Base-by-base conservation (phyloP, 2,797 vertebrate genomes). In the Fringilla coelebs region DNA sequence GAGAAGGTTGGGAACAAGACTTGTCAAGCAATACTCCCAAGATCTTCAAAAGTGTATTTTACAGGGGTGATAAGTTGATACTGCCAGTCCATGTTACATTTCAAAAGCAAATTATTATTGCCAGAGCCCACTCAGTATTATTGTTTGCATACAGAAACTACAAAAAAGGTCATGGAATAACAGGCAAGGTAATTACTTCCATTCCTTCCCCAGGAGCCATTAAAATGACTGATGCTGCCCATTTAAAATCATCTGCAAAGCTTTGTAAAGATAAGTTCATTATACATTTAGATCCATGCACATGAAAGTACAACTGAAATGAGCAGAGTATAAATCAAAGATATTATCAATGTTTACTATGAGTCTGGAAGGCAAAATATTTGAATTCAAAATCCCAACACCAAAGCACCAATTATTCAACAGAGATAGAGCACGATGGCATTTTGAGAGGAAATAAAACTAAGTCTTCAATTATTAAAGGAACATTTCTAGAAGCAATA, bases 181-280 rank as follows among this genome's bases (percentile, higher is more conserved):
- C 85, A 96, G 88, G 38, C 91, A 93, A 94, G 72, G 80, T 77
- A 88, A 88, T 91, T 60, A 82, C 51, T 91, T 83, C 79, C 65
- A 89, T 18, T 57, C 73, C 85, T 41, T 94, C 72, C 76, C 79
- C 26, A 67, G 73, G 48, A 91, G 68, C 70, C 62, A 90, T 88
- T 91, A 83, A 90, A 91, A 71, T 93, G 90, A 96, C 68, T 77
- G 92, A 96, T 93, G 88, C 54, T 80, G 88, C 38, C 65, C 90
- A 91, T 88, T 80, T 91, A 67, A 85, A 93, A 93, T 93, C 34
- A 91, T 75, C 68, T 65, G 65, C 83, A 96, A 80, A 91, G 88
- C 61, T 85, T 25, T 77, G 76, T 70, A 74, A 84, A 94, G 88
- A 61, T 71, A 89, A 88, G 85, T 83, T 96, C 79, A 80, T 95